These are phyloP conservation scores for Ormyrus nitidulus DNA, from an alignment of 2,888 invertebrate species.

Conservation along the genomic window DNA sequence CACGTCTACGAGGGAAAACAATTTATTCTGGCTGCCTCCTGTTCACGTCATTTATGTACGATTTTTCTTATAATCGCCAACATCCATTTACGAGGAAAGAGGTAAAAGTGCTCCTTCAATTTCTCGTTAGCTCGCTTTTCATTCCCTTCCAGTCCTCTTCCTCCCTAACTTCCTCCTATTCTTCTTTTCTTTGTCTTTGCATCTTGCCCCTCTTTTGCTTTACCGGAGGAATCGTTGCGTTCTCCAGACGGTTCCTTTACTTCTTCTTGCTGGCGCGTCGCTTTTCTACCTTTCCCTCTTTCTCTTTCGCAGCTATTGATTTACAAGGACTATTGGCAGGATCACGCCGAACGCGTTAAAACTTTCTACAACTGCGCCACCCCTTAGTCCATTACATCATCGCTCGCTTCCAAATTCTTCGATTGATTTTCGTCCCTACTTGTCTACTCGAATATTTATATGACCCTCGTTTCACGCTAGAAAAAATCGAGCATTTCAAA, in stretches of 20 bases:
- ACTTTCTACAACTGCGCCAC: constrained; percentile 68
- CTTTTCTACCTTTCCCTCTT: constrained; percentile 28
- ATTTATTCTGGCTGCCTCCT: constrained; percentile 55
- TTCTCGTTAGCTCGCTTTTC: constrained; percentile 67
- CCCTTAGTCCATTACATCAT: constrained; percentile 47
- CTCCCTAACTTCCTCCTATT: background rate
- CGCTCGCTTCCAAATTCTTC: constrained; percentile 23
- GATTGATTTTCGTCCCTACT: background rate
- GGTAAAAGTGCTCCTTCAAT: constrained; percentile 66
- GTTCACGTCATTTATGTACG: constrained; percentile 70
- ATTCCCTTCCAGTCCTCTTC: constrained; percentile 18
- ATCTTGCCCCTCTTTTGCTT: constrained; percentile 7
- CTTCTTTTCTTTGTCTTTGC: background rate
- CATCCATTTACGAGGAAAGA: constrained; percentile 69
- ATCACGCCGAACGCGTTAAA: constrained; percentile 71
- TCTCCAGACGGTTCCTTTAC: background rate
- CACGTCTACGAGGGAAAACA: constrained; percentile 28
- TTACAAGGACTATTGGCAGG: constrained; percentile 73
- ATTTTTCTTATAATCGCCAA: constrained; percentile 73
- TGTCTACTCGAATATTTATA: no score
- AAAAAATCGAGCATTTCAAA: no score
- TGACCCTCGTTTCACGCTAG: no score
- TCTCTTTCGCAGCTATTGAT: constrained; percentile 66
- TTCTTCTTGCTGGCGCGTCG: constrained; percentile 11
- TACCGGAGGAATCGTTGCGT: no score